Evolutionary conservation across 2,888 invertebrate genomes (phyloP).

Genomic region (Spialia ferax): DNA sequence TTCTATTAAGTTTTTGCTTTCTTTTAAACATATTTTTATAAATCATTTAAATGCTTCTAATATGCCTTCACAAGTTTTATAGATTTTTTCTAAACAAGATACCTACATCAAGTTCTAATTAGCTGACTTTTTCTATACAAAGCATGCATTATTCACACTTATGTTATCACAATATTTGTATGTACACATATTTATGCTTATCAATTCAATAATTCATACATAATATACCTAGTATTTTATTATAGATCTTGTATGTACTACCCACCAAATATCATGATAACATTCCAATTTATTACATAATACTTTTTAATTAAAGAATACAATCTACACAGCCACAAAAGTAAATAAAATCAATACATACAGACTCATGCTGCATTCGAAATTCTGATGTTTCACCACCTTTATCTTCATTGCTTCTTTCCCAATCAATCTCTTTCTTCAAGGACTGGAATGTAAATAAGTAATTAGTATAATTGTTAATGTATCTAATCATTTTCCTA

Average conservation of each 20-base stretch:
- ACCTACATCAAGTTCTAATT: too few species aligned
- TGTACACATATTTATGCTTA: too few species aligned
- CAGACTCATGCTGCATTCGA: constrained; percentile 94
- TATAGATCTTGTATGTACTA: too few species aligned
- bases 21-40: too few species aligned
- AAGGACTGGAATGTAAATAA: constrained; percentile 89
- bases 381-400: constrained; percentile 93
- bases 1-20: too few species aligned
- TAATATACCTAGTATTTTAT: background rate
- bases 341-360: constrained; percentile 79
- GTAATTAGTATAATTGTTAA: background rate
- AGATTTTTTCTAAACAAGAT: constrained; percentile 3
- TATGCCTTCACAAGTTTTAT: constrained; percentile 14
- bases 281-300: background rate
- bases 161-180: constrained; percentile 39
- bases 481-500: background rate
- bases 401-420: constrained; percentile 92
- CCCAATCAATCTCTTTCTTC: constrained; percentile 96
- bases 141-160: constrained; percentile 42
- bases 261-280: constrained; percentile 23
- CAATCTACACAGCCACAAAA: constrained; percentile 49
- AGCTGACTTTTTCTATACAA: constrained; percentile 25
- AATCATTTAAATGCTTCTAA: too few species aligned
- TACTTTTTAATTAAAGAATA: constrained; percentile 37
- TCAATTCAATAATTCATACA: too few species aligned